Evolutionary conservation across 2,113 vertebrate species (phyloP), one percentile per base, ranked within the genome.

Genomic region (Pungitius pungitius): DNA sequence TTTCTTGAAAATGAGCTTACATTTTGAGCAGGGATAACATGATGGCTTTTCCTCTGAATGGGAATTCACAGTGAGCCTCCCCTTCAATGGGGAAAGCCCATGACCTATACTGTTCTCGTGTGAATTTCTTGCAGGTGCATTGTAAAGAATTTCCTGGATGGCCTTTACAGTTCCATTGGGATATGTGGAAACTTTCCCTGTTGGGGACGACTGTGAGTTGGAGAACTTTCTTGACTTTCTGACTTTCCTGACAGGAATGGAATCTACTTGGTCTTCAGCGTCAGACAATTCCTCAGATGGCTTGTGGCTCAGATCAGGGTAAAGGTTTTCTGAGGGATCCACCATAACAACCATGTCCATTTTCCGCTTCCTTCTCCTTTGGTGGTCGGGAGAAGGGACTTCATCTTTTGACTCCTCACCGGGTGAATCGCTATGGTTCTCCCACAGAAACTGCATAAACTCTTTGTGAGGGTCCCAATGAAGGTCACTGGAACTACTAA

Each of bases 341-440:
- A 95, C 95, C 93, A 96, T 97, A 82, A 96, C 96, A 83, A 97
- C 96, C 88, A 97, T 95, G 88, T 98, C 96, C 95, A 96, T 97
- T 92, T 98, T 98, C 82, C 96, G 92, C 90, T 97, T 97, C 63
- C 96, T 93, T 84, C 94, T 96, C 90, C 95, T 96, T 89, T 95
- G 95, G 73, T 22, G 85, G 59, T 75, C 85, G 40, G 80, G 10
- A 45, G 86, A 49, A 58, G 69, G 33, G 35, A 73, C 67, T 78
- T 95, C 85, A 39, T 94, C 92, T 82, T 93, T 91, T 84, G 94
- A 93, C 81, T 95, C 95, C 64, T 95, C 95, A 56, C 89, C 80
- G 27, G 94, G 89, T n/a, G 90, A 94, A 80, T 96, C 95, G 60
- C 94, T 94, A 85, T 95, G 86, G 63, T 91, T 96, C 49, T 95